Percentiles rank a stretch among this genome's conserved stretches.
These are phyloP conservation scores for Tuberolachnus salignus DNA, from an alignment of 2,888 invertebrate genomes.

Conservation along the genomic window DNA sequence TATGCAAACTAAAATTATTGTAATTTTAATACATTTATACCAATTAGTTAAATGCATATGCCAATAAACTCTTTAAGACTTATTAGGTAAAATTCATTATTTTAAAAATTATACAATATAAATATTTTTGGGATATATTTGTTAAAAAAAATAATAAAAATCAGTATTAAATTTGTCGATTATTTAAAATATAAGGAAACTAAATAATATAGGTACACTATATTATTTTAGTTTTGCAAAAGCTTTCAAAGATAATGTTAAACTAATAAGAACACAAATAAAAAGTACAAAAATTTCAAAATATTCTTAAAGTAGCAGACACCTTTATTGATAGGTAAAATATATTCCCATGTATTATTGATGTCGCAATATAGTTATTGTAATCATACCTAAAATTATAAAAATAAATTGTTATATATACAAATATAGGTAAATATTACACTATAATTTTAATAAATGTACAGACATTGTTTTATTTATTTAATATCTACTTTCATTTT, in stretches of 20 bases:
- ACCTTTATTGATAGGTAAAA: neutral
- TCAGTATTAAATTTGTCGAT: neutral
- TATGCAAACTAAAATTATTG: slow-evolving; percentile 14
- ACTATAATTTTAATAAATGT: too few species aligned
- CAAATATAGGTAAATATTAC: too few species aligned
- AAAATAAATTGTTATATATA: too few species aligned
- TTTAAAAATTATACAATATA: neutral
- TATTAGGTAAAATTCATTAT: neutral
- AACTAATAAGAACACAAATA: slow-evolving; percentile 11
- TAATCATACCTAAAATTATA: slow-evolving; percentile 38
- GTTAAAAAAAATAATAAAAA: neutral
- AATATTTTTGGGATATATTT: neutral
- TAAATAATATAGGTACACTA: too few species aligned
- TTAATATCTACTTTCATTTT: too few species aligned
- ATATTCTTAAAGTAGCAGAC: neutral
- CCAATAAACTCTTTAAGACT: neutral
- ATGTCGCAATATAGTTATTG: slow-evolving; percentile 40
- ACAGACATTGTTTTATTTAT: too few species aligned
- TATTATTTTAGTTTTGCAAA: neutral
- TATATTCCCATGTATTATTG: slow-evolving; percentile 29
- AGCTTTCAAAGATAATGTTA: neutral
- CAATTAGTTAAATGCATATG: neutral
- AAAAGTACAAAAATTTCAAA: neutral
- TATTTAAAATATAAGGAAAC: neutral
- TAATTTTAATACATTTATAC: slow-evolving; percentile 7